phyloP scores from a whole-genome alignment of 2,888 invertebrate species.

The Zhengitettix transpicula region DNA sequence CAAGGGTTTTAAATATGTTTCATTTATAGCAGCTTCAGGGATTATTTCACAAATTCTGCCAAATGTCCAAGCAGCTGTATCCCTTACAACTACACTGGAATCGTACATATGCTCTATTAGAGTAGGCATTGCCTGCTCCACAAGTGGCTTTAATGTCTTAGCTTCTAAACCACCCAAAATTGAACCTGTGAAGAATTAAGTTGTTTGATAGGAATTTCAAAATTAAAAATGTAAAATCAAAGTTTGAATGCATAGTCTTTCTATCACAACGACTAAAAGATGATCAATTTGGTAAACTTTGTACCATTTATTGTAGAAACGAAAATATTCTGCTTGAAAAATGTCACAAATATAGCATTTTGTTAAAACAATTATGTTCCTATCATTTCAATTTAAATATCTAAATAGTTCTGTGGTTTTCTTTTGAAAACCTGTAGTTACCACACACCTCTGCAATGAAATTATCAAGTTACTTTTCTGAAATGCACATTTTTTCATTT shows the following conservation, averaged over 20 bases:
- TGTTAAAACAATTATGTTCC: too few species aligned
- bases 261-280: too few species aligned
- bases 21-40: constrained; percentile 85
- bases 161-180: constrained; percentile 84
- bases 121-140: constrained; percentile 93
- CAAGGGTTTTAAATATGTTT: constrained; percentile 63
- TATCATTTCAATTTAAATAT: too few species aligned
- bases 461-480: neutral
- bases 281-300: neutral
- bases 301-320: too few species aligned
- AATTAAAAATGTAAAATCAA: too few species aligned
- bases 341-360: too few species aligned
- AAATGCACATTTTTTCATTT: neutral
- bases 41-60: constrained; percentile 95
- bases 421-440: too few species aligned
- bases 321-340: too few species aligned
- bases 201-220: constrained; percentile 11
- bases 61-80: constrained; percentile 97
- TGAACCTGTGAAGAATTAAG: constrained; percentile 25
- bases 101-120: constrained; percentile 92
- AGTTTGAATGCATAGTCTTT: too few species aligned
- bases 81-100: constrained; percentile 80
- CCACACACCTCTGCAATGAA: too few species aligned
- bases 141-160: constrained; percentile 73
- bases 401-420: too few species aligned